These are phyloP conservation scores for Pluvianellus socialis DNA, from an alignment of 2,113 vertebrate genomes.

Conservation along the genomic window DNA sequence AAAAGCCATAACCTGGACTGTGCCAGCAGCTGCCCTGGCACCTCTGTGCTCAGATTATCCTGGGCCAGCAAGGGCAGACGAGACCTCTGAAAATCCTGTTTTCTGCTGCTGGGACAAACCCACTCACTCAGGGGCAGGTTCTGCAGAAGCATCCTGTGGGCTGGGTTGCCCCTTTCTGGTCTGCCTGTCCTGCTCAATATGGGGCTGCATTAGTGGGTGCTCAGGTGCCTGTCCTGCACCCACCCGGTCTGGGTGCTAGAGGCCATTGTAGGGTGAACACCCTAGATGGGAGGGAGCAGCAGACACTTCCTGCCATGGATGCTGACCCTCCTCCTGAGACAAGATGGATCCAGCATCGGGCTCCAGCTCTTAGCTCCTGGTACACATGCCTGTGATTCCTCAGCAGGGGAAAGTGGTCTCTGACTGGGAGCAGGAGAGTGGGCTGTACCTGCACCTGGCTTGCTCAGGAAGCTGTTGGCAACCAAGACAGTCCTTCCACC, in stretches of 20 bases:
- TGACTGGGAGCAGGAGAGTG: not conserved
- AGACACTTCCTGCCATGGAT: not conserved
- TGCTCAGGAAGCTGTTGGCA: not conserved
- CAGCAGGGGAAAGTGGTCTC: not conserved
- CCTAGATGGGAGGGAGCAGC: not conserved
- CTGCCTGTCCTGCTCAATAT: not conserved
- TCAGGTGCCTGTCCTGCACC: not conserved
- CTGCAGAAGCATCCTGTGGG: not conserved
- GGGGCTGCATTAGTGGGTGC: not conserved
- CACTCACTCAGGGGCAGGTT: not conserved
- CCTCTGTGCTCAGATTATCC: not conserved
- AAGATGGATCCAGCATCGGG: not conserved
- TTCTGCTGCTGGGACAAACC: not conserved
- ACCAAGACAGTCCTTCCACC: not conserved
- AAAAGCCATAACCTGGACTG: not conserved
- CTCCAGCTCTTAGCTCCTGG: not conserved
- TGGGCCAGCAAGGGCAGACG: not conserved
- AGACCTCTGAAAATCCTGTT: not conserved
- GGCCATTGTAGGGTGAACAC: not conserved
- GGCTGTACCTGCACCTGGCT: not conserved
- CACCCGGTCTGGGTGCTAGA: not conserved
- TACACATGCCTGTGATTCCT: not conserved
- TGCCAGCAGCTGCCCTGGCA: not conserved
- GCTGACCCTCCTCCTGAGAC: not conserved
- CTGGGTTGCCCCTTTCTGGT: not conserved